phyloP scores from a whole-genome alignment of 2,888 invertebrate genomes.

The Ormyrus pomaceus region DNA sequence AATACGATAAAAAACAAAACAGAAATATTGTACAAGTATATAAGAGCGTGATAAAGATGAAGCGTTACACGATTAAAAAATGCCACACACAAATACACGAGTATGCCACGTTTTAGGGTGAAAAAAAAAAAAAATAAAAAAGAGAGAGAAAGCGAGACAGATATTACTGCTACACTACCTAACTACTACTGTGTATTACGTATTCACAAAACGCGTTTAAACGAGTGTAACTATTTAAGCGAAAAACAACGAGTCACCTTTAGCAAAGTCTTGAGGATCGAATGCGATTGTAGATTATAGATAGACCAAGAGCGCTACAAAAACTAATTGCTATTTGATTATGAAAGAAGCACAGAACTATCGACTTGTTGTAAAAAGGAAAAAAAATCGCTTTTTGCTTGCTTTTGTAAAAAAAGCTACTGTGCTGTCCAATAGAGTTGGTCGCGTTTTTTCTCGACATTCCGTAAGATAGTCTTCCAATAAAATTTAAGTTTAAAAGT shows the following conservation, averaged over 20 bases:
- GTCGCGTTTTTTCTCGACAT: constrained; percentile 53
- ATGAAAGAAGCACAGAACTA: constrained; percentile 25
- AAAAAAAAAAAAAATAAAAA: constrained; percentile 42
- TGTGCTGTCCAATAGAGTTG: constrained; percentile 27
- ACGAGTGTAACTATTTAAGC: constrained; percentile 56
- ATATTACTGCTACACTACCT: constrained; percentile 55
- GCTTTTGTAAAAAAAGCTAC: constrained; percentile 36
- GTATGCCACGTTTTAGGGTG: constrained; percentile 52
- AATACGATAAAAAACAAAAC: constrained; percentile 58
- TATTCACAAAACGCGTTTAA: constrained; percentile 53
- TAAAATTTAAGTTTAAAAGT: constrained; percentile 56
- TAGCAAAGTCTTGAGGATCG: constrained; percentile 31
- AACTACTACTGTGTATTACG: constrained; percentile 53
- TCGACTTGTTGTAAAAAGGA: constrained; percentile 11
- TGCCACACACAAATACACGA: constrained; percentile 39
- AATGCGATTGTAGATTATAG: not conserved
- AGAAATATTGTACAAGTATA: constrained; percentile 56
- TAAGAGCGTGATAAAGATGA: constrained; percentile 37
- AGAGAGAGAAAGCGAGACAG: constrained; percentile 56
- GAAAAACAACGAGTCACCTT: constrained; percentile 49
- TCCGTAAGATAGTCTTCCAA: constrained; percentile 59
- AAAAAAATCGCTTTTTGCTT: constrained; percentile 29
- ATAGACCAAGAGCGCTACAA: not conserved
- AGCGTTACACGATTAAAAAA: constrained; percentile 45
- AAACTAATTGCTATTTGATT: constrained; percentile 21